A percentile compares a stretch with the other conserved stretches of the same genome.
phyloP scores from a whole-genome alignment of 2,113 vertebrate species.

The Abramis brama region DNA sequence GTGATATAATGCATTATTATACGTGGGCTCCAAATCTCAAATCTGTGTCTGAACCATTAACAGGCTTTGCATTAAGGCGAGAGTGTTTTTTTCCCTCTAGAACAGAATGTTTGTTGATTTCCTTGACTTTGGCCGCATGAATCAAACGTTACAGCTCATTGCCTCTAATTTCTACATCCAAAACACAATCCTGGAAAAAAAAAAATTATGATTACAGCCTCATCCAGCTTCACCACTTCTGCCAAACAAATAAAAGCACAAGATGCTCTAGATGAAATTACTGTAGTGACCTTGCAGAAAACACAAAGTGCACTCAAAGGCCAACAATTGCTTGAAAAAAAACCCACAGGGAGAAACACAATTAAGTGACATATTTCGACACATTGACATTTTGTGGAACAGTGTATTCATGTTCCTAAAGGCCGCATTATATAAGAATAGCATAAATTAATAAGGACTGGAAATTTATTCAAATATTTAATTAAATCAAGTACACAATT shows the following conservation, averaged over 20 bases:
- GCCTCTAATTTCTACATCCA: constrained; percentile 48
- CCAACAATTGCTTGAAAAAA: background rate
- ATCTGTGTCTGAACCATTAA: constrained; percentile 6
- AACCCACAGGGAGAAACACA: background rate
- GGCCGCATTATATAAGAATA: background rate
- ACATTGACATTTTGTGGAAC: too few species aligned
- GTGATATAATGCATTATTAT: background rate
- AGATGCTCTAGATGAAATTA: constrained; percentile 1
- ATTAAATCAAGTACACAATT: background rate
- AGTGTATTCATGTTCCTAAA: background rate
- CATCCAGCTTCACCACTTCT: background rate
- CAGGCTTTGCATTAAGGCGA: background rate
- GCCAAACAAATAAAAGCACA: background rate
- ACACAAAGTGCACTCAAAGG: constrained; percentile 13
- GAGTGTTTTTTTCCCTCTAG: background rate
- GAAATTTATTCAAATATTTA: background rate
- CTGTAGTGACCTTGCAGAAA: constrained; percentile 20
- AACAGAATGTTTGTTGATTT: constrained; percentile 19
- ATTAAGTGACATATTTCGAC: background rate
- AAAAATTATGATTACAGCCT: constrained; percentile 31
- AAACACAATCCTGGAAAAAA: constrained; percentile 32
- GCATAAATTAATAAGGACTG: background rate
- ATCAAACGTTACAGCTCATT: constrained; percentile 42
- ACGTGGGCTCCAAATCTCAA: constrained; percentile 13
- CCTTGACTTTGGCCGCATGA: constrained; percentile 33